phyloP scores from a whole-genome alignment of 1,140 invertebrate species.

The Aricia agestis region DNA sequence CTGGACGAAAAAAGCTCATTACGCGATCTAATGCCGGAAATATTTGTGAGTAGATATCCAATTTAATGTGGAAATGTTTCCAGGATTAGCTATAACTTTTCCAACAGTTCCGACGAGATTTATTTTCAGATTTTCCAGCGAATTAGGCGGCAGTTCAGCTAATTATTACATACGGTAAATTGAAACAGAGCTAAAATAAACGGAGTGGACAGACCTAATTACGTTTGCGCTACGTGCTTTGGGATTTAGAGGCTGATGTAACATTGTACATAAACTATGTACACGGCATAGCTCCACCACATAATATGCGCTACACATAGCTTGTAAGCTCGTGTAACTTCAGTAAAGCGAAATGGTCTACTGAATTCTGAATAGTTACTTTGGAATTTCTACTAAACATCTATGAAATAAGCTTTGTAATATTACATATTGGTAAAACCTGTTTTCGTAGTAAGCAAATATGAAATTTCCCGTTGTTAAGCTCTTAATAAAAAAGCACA shows the following conservation, averaged over 20 bases:
- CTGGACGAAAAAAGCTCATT: too few species aligned
- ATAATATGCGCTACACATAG: conserved; percentile 9
- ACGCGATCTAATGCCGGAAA: too few species aligned
- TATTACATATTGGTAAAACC: neutral
- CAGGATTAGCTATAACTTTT: neutral
- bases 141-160: neutral
- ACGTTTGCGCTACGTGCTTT: conserved; percentile 8
- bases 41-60: neutral
- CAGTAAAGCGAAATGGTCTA: conserved; percentile 13
- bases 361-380: conserved; percentile 8
- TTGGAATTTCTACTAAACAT: conserved; percentile 2
- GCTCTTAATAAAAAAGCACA: too few species aligned
- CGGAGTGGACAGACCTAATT: conserved; percentile 11
- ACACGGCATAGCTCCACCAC: conserved; percentile 1
- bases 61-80: neutral
- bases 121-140: neutral
- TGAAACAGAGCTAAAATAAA: conserved; percentile 16
- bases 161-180: conserved; percentile 15
- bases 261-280: conserved; percentile 12
- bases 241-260: conserved; percentile 16
- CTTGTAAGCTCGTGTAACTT: conserved; percentile 11
- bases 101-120: neutral
- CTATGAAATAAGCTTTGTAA: neutral
- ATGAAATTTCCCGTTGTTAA: too few species aligned
- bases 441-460: too few species aligned